Conservation (phyloP, 2,797 vertebrate species). For the Astyanax mexicanus region DNA sequence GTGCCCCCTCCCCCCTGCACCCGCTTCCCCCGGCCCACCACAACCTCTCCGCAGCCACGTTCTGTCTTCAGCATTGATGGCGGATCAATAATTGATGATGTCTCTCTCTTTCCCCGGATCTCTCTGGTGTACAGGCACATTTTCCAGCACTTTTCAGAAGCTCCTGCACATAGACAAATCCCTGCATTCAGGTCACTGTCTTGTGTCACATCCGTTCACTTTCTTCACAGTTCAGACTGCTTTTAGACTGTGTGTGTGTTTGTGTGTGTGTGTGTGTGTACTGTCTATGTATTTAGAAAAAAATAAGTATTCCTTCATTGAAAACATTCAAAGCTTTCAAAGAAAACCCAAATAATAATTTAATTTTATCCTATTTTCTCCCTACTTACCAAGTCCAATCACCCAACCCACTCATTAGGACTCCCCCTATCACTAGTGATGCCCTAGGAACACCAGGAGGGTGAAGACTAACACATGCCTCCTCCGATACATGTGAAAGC, state of each 20-base stretch:
- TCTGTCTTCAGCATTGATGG: slow-evolving; percentile 57
- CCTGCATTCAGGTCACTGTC: slow-evolving; percentile 41
- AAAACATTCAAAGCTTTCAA: not conserved
- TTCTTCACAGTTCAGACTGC: not conserved
- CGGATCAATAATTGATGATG: slow-evolving; percentile 64
- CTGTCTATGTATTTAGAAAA: not conserved
- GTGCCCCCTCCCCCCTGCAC: not conserved
- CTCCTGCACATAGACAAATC: slow-evolving; percentile 27
- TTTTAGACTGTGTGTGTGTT: slow-evolving; percentile 4
- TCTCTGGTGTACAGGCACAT: slow-evolving; percentile 49
- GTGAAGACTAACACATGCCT: too few relatives aligned
- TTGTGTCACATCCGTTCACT: slow-evolving; percentile 7
- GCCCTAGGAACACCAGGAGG: too few relatives aligned
- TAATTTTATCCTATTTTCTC: too few relatives aligned
- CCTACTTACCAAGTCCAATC: too few relatives aligned
- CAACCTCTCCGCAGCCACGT: slow-evolving; percentile 46
- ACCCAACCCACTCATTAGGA: too few relatives aligned
- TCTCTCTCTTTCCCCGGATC: slow-evolving; percentile 50
- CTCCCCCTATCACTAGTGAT: too few relatives aligned
- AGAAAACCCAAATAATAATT: too few relatives aligned
- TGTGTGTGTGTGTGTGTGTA: not conserved
- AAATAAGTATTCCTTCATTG: too few relatives aligned
- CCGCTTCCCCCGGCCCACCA: slow-evolving; percentile 1
- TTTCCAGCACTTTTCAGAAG: slow-evolving; percentile 44
- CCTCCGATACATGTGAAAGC: too few relatives aligned